phyloP scores from a whole-genome alignment of 2,113 vertebrate species.

The Arothron firmamentum region DNA sequence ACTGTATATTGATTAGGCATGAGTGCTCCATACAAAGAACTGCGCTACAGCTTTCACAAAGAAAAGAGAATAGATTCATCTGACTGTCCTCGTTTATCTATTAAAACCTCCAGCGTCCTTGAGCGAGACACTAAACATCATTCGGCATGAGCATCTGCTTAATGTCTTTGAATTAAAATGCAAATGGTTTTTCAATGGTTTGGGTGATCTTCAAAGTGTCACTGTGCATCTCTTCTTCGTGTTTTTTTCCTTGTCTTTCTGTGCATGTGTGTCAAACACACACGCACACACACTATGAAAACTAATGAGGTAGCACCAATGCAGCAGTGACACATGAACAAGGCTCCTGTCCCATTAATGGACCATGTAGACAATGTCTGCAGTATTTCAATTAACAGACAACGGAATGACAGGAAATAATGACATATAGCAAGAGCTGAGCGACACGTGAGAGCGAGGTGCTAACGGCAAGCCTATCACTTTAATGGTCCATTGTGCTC shows the following conservation, averaged over 20 bases:
- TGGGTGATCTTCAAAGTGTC: conserved; percentile 41
- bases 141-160: conserved; percentile 65
- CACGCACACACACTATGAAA: conserved; percentile 36
- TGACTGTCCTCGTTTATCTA: conserved; percentile 15
- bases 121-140: conserved; percentile 47
- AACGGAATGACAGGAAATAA: conserved; percentile 53
- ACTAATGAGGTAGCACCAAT: conserved; percentile 52
- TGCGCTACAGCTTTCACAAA: conserved; percentile 4
- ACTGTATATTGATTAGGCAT: too few species aligned
- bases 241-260: neutral
- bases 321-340: conserved; percentile 53
- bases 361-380: conserved; percentile 56
- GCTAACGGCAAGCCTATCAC: conserved; percentile 31
- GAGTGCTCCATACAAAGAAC: neutral
- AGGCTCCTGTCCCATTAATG: conserved; percentile 57
- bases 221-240: conserved; percentile 37
- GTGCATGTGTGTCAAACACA: conserved; percentile 38
- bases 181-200: conserved; percentile 61
- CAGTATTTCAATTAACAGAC: conserved; percentile 70
- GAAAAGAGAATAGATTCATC: conserved; percentile 23
- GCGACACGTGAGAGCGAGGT: conserved; percentile 43
- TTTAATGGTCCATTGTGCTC: conserved; percentile 48
- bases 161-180: conserved; percentile 73
- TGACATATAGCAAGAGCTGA: conserved; percentile 50
- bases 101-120: conserved; percentile 52